phyloP scores from a whole-genome alignment of 2,888 invertebrate genomes.

The Cerastis leucographa region DNA sequence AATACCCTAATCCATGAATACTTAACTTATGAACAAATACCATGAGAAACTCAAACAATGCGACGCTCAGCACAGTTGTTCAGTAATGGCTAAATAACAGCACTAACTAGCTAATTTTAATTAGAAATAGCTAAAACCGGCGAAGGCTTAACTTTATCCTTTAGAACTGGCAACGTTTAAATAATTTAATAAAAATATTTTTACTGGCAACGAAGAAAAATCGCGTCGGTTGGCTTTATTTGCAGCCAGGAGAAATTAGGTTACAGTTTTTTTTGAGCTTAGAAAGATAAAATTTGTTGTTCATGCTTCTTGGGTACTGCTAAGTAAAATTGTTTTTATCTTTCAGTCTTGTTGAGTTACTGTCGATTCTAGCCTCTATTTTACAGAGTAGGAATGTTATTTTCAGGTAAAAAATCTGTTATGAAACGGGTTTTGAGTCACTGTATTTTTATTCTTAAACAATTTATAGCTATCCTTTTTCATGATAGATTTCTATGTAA shows the following conservation, averaged over 20 bases:
- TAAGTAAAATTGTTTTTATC: background rate
- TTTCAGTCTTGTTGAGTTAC: background rate
- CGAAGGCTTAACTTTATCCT: conserved; percentile 1
- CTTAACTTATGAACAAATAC: conserved; percentile 18
- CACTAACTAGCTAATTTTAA: conserved; percentile 30
- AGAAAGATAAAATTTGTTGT: background rate
- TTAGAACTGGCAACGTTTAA: conserved; percentile 29
- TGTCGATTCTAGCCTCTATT: background rate
- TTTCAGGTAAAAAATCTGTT: background rate
- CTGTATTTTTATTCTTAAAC: too few species aligned
- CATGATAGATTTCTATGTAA: background rate
- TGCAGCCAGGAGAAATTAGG: background rate
- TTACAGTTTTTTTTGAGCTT: background rate
- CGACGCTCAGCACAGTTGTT: conserved; percentile 11
- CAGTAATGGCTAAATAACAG: conserved; percentile 23
- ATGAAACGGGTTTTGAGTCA: too few species aligned
- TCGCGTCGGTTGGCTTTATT: background rate
- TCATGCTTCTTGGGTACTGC: background rate
- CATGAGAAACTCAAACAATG: conserved; percentile 11
- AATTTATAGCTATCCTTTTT: background rate
- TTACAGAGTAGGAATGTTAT: background rate
- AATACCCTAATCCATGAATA: conserved; percentile 11
- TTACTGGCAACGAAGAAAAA: background rate
- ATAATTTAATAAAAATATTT: conserved; percentile 45
- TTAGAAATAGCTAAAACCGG: conserved; percentile 19